Conservation (phyloP, 2,888 invertebrate genomes). For the Tipula lateralis region DNA sequence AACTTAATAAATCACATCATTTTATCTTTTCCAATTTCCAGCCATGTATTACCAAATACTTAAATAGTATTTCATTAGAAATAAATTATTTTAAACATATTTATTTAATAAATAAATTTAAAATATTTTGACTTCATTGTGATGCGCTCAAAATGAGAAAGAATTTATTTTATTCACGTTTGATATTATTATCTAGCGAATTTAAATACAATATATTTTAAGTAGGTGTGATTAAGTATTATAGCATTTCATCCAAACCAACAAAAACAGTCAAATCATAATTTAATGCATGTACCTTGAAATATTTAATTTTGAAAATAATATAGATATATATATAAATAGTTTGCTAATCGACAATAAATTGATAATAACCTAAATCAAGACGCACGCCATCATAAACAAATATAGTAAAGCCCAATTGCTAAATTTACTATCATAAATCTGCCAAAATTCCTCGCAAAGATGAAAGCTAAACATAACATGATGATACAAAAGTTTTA, state of each 20-base stretch:
- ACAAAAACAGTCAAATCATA: background rate
- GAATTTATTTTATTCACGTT: too few species aligned
- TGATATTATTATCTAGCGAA: too few species aligned
- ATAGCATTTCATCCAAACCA: background rate
- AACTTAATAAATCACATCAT: too few species aligned
- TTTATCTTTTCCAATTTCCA: too few species aligned
- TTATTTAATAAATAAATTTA: too few species aligned
- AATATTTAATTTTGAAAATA: background rate
- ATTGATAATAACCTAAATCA: background rate
- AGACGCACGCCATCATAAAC: background rate
- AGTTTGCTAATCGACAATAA: background rate
- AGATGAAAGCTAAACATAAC: background rate
- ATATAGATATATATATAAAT: background rate
- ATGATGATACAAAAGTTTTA: background rate
- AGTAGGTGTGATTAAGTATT: background rate
- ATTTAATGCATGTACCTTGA: background rate
- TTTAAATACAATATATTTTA: background rate
- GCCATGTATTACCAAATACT: too few species aligned
- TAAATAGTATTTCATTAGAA: too few species aligned
- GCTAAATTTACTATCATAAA: background rate
- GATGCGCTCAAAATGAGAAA: too few species aligned
- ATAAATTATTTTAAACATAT: too few species aligned
- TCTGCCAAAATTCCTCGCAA: background rate
- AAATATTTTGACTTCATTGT: too few species aligned
- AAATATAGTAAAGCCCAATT: background rate